Percentiles rank a stretch among this genome's conserved stretches.
phyloP scores from a whole-genome alignment of 2,888 invertebrate genomes.

The Atethmia centrago region DNA sequence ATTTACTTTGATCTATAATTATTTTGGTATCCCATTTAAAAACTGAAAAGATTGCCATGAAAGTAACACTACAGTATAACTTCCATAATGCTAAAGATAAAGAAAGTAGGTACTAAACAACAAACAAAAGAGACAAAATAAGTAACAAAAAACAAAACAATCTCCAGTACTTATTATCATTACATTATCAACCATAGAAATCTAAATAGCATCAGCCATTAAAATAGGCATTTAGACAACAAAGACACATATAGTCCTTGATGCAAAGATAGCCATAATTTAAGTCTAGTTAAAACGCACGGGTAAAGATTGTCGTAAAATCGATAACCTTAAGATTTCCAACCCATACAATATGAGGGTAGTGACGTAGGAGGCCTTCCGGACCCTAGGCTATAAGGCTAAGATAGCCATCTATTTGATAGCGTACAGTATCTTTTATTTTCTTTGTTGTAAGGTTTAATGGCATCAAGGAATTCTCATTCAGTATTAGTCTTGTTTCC shows the following conservation, averaged over 20 bases:
- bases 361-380: slow-evolving; percentile 43
- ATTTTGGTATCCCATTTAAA: too few species aligned
- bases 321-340: slow-evolving; percentile 58
- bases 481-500: slow-evolving; percentile 23
- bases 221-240: slow-evolving; percentile 52
- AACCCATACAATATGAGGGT: slow-evolving; percentile 40
- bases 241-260: slow-evolving; percentile 39
- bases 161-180: background rate
- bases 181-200: slow-evolving; percentile 17
- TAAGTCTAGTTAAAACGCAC: slow-evolving; percentile 35
- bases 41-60: background rate
- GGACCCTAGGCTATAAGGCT: slow-evolving; percentile 44
- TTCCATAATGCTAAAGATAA: background rate
- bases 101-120: background rate
- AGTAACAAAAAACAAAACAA: background rate
- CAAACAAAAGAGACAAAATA: background rate
- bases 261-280: slow-evolving; percentile 42
- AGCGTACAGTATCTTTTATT: slow-evolving; percentile 38
- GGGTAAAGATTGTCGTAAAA: slow-evolving; percentile 54
- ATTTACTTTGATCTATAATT: background rate
- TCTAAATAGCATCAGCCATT: slow-evolving; percentile 32
- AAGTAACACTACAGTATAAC: background rate
- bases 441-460: slow-evolving; percentile 47
- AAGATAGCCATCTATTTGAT: slow-evolving; percentile 56
- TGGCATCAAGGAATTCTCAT: slow-evolving; percentile 33